phyloP scores from a whole-genome alignment of 2,797 vertebrate genomes.

The Lutjanus campechanus region DNA sequence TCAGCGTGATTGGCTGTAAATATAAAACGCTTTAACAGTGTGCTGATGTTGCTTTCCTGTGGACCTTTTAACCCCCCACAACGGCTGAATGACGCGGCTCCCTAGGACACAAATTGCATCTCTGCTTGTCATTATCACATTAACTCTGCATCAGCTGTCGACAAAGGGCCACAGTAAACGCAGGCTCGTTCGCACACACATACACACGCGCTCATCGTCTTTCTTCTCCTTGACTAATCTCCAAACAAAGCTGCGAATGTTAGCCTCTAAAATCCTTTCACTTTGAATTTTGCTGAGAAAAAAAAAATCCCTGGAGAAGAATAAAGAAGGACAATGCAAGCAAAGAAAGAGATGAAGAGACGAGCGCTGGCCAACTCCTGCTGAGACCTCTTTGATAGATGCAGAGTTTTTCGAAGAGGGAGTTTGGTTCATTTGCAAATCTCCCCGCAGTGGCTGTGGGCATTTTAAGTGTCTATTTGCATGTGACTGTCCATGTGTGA shows the following conservation, averaged over 20 bases:
- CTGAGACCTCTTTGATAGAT: slow-evolving; percentile 70
- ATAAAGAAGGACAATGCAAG: slow-evolving; percentile 55
- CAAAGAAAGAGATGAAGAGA: slow-evolving; percentile 66
- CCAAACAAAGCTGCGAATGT: slow-evolving; percentile 74
- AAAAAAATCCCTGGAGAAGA: slow-evolving; percentile 57
- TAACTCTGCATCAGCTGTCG: slow-evolving; percentile 73
- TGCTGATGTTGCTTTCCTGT: slow-evolving; percentile 45
- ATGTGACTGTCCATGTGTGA: slow-evolving; percentile 28
- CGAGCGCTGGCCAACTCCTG: slow-evolving; percentile 66
- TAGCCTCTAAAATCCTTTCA: slow-evolving; percentile 73
- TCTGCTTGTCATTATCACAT: slow-evolving; percentile 75
- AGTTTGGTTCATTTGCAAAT: slow-evolving; percentile 70
- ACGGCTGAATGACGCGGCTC: slow-evolving; percentile 46
- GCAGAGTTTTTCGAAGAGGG: slow-evolving; percentile 60
- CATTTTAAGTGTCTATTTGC: slow-evolving; percentile 47
- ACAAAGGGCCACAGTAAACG: slow-evolving; percentile 54
- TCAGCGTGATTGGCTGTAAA: slow-evolving; percentile 39
- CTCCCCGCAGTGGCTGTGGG: slow-evolving; percentile 37
- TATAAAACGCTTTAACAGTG: slow-evolving; percentile 43
- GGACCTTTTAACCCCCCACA: slow-evolving; percentile 63
- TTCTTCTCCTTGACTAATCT: slow-evolving; percentile 75
- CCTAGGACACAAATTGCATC: slow-evolving; percentile 72
- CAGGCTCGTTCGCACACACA: slow-evolving; percentile 24
- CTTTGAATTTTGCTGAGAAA: slow-evolving; percentile 60
- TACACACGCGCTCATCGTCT: slow-evolving; percentile 33